Evolutionary conservation across 2,797 vertebrate species (phyloP), one percentile per base, ranked within the genome.

Genomic region (Philypnodon macrostomus): DNA sequence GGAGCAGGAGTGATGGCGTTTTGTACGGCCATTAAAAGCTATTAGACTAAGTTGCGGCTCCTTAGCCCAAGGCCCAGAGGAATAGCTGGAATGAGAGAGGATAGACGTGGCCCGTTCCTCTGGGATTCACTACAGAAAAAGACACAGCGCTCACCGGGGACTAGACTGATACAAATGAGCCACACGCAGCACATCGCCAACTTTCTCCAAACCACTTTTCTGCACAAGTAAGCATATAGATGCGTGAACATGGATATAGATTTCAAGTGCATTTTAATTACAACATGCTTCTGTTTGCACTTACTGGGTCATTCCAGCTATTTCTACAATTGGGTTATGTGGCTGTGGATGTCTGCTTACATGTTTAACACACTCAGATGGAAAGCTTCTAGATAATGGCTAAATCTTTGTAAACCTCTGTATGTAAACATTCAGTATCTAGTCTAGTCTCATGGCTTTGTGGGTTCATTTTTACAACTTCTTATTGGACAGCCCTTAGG

Each of bases 91-190:
- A 58, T 53, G 31, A 71, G 18, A 31, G 44, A 65, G 40, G 40
- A 58, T 31, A 50, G 40, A 57, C 55, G 27, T 1, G 1, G 41
- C 14, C 17, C 49, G 58, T 47, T 23, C 56, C 53, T 52, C 29
- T 56, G 40, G 36, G 34, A 53, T 23, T 59, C 58, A 60, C 50
- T 47, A 44, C 50, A 51, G 50, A 67, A 50, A 75, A 68, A 58
- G 52, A 32, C 66, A 42, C 48, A 48, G 29, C 56, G 66, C 47
- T 35, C 63, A 66, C 48, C 0, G 2, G 49, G 30, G 71, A 60
- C 4, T 24, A 31, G 65, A 65, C 73, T 53, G 50, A 70, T 59
- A 72, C 56, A 73, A 73, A 73, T 70, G 33, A 66, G 53, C 29
- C 53, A 29, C 42, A 64, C 16, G 27, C 27, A 29, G 27, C 21